Conservation (phyloP, 2,113 vertebrate species). For the Clarias magur region DNA sequence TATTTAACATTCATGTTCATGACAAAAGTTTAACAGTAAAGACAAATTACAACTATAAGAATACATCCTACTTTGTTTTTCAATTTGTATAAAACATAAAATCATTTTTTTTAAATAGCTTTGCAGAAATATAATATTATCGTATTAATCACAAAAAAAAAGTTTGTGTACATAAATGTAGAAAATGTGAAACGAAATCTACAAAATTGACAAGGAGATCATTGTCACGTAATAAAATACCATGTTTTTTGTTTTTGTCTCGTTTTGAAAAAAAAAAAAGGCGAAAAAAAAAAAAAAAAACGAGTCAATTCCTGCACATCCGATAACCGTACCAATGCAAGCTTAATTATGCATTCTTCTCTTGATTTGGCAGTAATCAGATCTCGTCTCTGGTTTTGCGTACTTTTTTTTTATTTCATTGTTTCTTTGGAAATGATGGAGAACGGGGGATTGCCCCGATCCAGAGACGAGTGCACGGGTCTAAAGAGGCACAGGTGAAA, state of each 20-base stretch:
- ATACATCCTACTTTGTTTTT: background rate
- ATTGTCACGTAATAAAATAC: background rate
- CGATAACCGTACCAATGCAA: background rate
- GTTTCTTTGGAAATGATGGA: constrained; percentile 26
- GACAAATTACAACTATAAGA: background rate
- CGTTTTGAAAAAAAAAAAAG: background rate
- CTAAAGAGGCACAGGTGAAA: constrained; percentile 24
- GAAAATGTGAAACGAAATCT: background rate
- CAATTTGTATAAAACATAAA: background rate
- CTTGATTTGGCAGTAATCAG: background rate
- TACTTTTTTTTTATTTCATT: constrained; percentile 10
- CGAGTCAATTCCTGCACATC: background rate
- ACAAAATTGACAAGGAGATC: background rate
- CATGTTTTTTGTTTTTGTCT: background rate
- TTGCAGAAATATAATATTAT: background rate
- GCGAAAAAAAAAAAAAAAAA: no score
- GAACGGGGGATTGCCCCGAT: constrained; percentile 32
- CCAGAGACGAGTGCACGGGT: constrained; percentile 4
- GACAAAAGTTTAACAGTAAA: background rate
- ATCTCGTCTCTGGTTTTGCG: background rate
- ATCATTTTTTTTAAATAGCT: background rate
- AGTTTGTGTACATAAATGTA: background rate
- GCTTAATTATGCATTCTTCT: background rate
- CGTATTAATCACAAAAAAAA: background rate
- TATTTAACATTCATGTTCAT: background rate